phyloP scores from a whole-genome alignment of 2,797 vertebrate species.

The Lophius americanus region DNA sequence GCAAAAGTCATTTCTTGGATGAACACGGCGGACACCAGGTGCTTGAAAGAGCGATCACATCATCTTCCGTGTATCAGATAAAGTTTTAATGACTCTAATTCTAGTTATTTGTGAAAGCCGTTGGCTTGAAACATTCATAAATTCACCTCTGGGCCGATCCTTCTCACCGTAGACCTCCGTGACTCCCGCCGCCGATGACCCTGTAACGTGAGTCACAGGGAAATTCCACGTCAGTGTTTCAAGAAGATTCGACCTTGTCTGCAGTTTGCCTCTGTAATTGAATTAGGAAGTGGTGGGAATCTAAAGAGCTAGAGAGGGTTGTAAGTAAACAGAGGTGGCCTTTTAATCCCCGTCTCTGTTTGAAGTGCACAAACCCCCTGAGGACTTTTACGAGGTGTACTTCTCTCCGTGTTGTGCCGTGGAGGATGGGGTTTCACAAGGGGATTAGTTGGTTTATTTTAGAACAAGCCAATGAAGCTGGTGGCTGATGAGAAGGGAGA shows the following conservation, averaged over 20 bases:
- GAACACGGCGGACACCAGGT: conserved; percentile 36
- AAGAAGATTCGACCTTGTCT: conserved; percentile 56
- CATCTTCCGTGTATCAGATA: conserved; percentile 26
- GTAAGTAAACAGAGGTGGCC: conserved; percentile 78
- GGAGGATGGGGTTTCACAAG: conserved; percentile 72
- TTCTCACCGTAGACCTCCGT: conserved; percentile 26
- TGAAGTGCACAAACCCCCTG: conserved; percentile 68
- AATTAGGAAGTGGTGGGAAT: conserved; percentile 78
- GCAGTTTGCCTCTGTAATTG: conserved; percentile 69
- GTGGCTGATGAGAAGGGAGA: conserved; percentile 49
- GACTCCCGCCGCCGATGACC: conserved; percentile 49
- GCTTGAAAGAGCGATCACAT: conserved; percentile 15
- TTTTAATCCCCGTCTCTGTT: conserved; percentile 70
- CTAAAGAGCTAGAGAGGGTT: conserved; percentile 75
- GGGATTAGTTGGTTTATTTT: conserved; percentile 70
- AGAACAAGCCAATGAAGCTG: conserved; percentile 60
- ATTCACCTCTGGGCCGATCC: conserved; percentile 16
- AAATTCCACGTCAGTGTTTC: conserved; percentile 59
- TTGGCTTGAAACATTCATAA: conserved; percentile 26
- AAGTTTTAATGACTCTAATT: conserved; percentile 25
- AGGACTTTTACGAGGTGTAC: conserved; percentile 70
- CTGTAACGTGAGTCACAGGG: conserved; percentile 50
- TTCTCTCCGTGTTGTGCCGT: conserved; percentile 66
- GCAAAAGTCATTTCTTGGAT: conserved; percentile 46
- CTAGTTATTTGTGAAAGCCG: conserved; percentile 33